Evolutionary conservation across 2,113 vertebrate genomes (phyloP).

Genomic region (Protobothrops mucrosquamatus): DNA sequence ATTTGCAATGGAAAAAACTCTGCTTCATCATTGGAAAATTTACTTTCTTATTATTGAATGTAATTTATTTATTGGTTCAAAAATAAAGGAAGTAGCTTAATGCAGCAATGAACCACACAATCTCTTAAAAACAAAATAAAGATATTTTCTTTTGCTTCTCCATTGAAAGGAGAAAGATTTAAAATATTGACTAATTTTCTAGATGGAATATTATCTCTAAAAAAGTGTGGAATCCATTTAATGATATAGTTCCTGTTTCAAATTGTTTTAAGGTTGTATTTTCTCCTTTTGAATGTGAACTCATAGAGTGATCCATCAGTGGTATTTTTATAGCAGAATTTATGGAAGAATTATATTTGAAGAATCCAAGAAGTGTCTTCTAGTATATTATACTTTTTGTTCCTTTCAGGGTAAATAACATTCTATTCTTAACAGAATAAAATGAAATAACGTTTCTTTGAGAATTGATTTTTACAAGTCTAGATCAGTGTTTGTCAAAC

Average conservation of each 20-base stretch:
- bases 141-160: neutral
- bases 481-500: neutral
- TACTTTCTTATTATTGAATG: neutral
- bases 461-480: constrained; percentile 22
- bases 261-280: neutral
- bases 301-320: neutral
- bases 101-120: neutral
- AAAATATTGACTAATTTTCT: neutral
- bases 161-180: neutral
- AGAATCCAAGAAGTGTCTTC: neutral
- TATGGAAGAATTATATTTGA: neutral
- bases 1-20: neutral
- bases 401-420: neutral
- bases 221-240: neutral
- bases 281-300: neutral
- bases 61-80: constrained; percentile 10
- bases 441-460: constrained; percentile 4
- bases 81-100: neutral
- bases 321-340: neutral
- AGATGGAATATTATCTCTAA: accelerated
- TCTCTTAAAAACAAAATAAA: neutral
- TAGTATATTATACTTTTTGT: neutral
- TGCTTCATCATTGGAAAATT: neutral
- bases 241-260: accelerated
- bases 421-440: neutral